Conservation (phyloP, 2,797 vertebrate species). For the Eulemur coronatus region DNA sequence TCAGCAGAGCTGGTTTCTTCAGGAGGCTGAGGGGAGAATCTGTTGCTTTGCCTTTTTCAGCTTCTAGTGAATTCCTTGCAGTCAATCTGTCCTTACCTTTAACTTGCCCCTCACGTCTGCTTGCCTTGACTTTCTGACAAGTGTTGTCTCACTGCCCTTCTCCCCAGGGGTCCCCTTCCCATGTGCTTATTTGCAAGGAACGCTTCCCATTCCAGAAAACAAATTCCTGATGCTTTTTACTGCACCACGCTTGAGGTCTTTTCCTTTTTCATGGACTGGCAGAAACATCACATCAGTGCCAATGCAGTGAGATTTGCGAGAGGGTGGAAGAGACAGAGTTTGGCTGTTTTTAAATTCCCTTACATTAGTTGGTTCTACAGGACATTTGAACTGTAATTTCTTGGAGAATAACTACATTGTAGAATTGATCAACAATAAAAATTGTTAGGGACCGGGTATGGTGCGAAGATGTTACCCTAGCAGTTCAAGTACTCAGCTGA, state of each 20-base stretch:
- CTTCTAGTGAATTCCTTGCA: neutral
- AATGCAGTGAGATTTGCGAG: neutral
- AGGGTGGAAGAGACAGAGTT: neutral
- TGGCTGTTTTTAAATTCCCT: neutral
- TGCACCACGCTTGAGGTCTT: neutral
- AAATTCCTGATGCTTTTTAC: neutral
- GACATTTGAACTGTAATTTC: neutral
- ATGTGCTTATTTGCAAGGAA: neutral
- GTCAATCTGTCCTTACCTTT: neutral
- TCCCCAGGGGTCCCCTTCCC: neutral
- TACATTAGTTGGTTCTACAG: neutral
- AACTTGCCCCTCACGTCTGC: neutral
- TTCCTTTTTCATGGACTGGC: neutral
- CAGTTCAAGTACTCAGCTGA: neutral
- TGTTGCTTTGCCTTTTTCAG: neutral
- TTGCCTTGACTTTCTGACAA: neutral
- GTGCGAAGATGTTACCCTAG: neutral
- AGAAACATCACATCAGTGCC: neutral
- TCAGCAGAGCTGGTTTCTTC: neutral
- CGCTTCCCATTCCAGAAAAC: neutral
- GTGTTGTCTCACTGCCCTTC: neutral
- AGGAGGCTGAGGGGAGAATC: neutral
- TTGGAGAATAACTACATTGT: neutral
- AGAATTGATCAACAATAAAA: slow-evolving; percentile 8
- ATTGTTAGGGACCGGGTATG: neutral